Base-by-base conservation (phyloP, 1,140 invertebrate species). In the Metopolophium dirhodum region DNA sequence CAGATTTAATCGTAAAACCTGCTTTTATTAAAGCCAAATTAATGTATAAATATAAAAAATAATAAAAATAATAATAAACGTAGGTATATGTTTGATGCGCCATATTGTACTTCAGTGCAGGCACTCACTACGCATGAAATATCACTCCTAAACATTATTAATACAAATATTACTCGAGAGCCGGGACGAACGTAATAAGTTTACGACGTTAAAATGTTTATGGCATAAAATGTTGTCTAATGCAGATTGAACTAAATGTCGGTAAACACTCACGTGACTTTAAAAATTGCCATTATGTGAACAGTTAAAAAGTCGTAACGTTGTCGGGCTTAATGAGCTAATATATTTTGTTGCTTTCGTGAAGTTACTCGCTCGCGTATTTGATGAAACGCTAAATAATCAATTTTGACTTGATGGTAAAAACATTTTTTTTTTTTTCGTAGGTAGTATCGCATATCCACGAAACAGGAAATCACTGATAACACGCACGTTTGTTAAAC, bases 401-500 rank as follows among this genome's bases (percentile, higher is more conserved):
- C 41, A 86, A 86, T 86, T 86, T 86, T 8, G 8, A 86, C 37
- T 86, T 86, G 26, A 86, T 45, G 37, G 7, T 83, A 83, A 35
- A 77, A 77, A 77, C 61, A 30, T 23, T 37, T 83, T 77, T 83
- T 83, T n/a, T 41, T 41, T 41, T 41, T 2, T n/a, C 35, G 77
- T 83, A 37, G 77, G 35, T 83, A 83, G 20, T 37, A 35, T 37
- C 82, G 37, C 35, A 22, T 41, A 83, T 83, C 82, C 35, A 37
- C 37, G 9, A 83, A 35, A 41, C 61, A 86, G 37, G 37, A 86
- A 86, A 41, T 86, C 83, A 45, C 83, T 86, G 83, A 86, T 45
- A 86, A 86, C 83, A 86, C 83, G 83, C 83, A 86, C 83, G 83
- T 45, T 86, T 23, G 37, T 41, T 77, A 77, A 77, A 86, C 83